Evolutionary conservation across 2,113 vertebrate genomes (phyloP), one percentile per base, ranked within the genome.

Genomic region (Bubo scandiacus): DNA sequence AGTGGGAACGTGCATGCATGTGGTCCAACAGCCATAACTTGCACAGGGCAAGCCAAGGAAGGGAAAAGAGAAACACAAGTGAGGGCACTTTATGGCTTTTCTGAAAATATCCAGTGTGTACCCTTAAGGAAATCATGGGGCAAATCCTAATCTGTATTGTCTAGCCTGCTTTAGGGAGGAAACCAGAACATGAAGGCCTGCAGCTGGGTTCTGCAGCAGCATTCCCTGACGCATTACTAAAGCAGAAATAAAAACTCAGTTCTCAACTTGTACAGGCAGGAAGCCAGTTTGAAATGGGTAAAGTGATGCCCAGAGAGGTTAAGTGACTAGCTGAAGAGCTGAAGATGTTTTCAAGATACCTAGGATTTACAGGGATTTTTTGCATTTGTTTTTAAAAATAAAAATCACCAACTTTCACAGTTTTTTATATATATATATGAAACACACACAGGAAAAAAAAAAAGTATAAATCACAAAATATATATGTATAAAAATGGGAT

Each of bases 171-270:
- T 51, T 40, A 38, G 67, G 40, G 15, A 66, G 59, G n/a, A 66
- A 85, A 25, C 1, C 12, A 3, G 1, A 68, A 29, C 15, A 19
- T 12, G 22, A 40, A 78, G 32, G 36, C 51, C 49, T 22, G 7
- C 26, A 32, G 36, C 11, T 82, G 62, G 6, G 10, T n/a, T 67
- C 87, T 85, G 80, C 83, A 57, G 54, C 40, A 54, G 25, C 20
- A 3, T n/a, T 38, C 36, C 2, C 0, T 32, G 22, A 25, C 0
- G 2, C 27, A 11, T 9, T 40, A 43, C 29, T 38, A 47, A 81
- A 67, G 16, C 40, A 59, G 72, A 63, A 52, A 32, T 17, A 52
- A 73, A 49, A 81, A 15, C 9, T 52, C 6, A 0, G 34, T n/a
- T 51, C 47, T 79, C 73, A 81, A 40, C 30, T 32, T 38, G 25